Evolutionary conservation across 2,113 vertebrate species (phyloP).

Genomic region (Chaenocephalus aceratus): DNA sequence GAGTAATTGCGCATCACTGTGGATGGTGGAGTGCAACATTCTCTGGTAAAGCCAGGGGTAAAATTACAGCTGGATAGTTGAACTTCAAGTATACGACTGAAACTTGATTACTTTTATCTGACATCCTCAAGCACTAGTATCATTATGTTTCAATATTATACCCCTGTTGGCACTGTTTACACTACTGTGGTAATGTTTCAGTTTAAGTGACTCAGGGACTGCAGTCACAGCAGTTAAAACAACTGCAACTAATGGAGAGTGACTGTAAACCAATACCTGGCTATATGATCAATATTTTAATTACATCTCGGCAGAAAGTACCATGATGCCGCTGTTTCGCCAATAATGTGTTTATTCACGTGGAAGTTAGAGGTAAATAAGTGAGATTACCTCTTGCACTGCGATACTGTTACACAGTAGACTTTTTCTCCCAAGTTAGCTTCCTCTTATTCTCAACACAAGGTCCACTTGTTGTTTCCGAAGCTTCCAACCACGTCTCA

Average conservation of each 20-base stretch:
- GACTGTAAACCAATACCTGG: constrained; percentile 91
- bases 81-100: constrained; percentile 8
- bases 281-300: constrained; percentile 94
- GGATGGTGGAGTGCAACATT: constrained; percentile 64
- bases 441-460: background rate
- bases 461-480: background rate
- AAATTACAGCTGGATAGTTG: constrained; percentile 30
- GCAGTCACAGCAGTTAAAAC: constrained; percentile 43
- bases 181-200: constrained; percentile 78
- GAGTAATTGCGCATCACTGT: constrained; percentile 76
- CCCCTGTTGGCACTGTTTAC: background rate
- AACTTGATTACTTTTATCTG: constrained; percentile 15
- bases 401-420: background rate
- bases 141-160: background rate
- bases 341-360: constrained; percentile 17
- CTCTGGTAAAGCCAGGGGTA: constrained; percentile 58
- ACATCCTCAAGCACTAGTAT: background rate
- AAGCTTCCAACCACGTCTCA: background rate
- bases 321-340: background rate
- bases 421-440: background rate
- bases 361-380: constrained; percentile 18
- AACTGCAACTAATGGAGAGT: constrained; percentile 89
- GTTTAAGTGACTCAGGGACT: constrained; percentile 86
- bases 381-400: background rate
- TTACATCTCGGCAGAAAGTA: constrained; percentile 89